phyloP scores from a whole-genome alignment of 2,797 vertebrate genomes.

The Ispidina lecontei region DNA sequence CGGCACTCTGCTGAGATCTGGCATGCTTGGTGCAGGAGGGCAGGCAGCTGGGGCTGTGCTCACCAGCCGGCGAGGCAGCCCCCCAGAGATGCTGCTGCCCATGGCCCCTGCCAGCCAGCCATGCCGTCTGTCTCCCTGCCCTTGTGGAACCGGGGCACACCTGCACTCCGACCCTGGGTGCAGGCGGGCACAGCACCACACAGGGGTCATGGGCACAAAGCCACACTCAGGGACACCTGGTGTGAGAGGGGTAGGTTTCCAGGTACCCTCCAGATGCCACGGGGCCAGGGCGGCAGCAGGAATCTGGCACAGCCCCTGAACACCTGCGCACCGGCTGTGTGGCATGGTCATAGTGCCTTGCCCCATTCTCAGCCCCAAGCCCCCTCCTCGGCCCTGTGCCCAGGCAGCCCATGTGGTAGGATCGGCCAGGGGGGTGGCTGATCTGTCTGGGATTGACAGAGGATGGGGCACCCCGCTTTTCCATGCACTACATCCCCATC shows the following conservation, averaged over 20 bases:
- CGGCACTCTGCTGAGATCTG: neutral
- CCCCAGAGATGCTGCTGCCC: neutral
- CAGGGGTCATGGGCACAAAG: neutral
- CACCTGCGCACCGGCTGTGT: neutral
- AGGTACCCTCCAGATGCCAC: constrained; percentile 1
- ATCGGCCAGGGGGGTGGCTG: rapidly evolving
- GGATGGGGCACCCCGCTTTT: neutral
- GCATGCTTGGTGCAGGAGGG: neutral
- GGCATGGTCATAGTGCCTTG: neutral
- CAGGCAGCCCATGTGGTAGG: neutral
- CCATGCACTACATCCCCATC: neutral
- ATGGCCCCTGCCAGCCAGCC: neutral
- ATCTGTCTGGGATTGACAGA: neutral
- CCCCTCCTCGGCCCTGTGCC: rapidly evolving
- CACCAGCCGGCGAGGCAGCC: neutral
- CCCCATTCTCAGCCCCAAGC: neutral
- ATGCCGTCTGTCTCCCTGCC: neutral
- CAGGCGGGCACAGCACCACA: neutral
- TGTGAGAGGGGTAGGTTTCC: neutral
- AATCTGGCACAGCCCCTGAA: neutral
- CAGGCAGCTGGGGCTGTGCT: neutral
- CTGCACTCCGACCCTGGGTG: neutral
- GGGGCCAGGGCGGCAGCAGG: neutral
- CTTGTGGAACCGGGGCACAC: neutral
- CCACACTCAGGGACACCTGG: constrained; percentile 1